These are phyloP conservation scores for Dendrolimus kikuchii DNA, from an alignment of 1,140 invertebrate genomes.

Conservation along the genomic window DNA sequence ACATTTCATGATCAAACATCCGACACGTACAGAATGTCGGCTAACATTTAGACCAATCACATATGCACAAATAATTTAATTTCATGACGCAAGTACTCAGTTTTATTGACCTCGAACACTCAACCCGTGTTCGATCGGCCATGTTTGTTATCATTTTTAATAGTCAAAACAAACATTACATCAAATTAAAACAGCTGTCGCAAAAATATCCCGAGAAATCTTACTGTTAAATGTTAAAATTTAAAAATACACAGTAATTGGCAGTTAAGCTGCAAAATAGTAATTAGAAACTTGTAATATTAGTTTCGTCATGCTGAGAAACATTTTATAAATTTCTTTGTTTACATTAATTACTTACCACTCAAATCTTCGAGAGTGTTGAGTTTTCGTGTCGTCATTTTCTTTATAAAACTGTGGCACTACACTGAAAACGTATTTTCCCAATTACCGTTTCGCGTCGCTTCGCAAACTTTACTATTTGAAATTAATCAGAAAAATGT, in stretches of 20 bases:
- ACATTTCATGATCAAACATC: neutral
- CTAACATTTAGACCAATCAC: conserved; percentile 17
- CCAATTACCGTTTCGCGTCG: too few relatives aligned
- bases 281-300: conserved; percentile 23
- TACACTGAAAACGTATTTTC: too few relatives aligned
- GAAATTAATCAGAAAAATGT: conserved; percentile 14
- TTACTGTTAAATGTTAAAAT: too few relatives aligned
- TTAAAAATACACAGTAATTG: too few relatives aligned
- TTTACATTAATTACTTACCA: conserved; percentile 61
- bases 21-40: conserved; percentile 11
- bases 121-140: neutral
- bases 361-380: conserved; percentile 63
- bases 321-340: conserved; percentile 30
- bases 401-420: conserved; percentile 4
- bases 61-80: conserved; percentile 26
- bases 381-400: conserved; percentile 56
- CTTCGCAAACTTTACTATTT: too few relatives aligned
- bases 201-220: too few relatives aligned
- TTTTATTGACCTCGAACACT: conserved; percentile 21
- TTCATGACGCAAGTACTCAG: conserved; percentile 11
- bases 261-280: neutral
- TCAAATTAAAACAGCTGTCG: too few relatives aligned
- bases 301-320: conserved; percentile 27
- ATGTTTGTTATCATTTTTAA: too few relatives aligned
- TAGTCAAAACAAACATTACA: too few relatives aligned